Evolutionary conservation across 1,140 invertebrate species (phyloP).

Genomic region (Drosophila pachea): DNA sequence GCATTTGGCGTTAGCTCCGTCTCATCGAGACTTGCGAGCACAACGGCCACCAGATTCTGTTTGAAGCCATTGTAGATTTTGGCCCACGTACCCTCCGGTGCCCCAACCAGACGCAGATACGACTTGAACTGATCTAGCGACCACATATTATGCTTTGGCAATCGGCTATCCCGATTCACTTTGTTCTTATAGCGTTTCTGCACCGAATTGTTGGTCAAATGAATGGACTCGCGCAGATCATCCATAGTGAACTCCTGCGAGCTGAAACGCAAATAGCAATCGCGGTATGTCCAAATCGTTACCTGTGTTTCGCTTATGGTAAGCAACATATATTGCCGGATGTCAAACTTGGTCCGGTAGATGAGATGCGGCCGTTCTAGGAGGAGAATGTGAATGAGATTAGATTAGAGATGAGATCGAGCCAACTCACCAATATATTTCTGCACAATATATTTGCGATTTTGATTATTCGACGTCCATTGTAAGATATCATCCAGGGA

Average conservation of each 20-base stretch:
- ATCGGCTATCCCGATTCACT: slow-evolving; percentile 81
- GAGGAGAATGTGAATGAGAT: background rate
- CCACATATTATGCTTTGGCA: slow-evolving; percentile 93
- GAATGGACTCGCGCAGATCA: slow-evolving; percentile 92
- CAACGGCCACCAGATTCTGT: slow-evolving; percentile 88
- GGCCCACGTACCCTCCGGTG: slow-evolving; percentile 81
- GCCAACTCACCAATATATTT: slow-evolving; percentile 91
- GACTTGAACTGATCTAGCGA: slow-evolving; percentile 86
- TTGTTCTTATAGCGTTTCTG: slow-evolving; percentile 90
- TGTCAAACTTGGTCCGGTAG: slow-evolving; percentile 94
- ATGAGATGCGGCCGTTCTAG: slow-evolving; percentile 90
- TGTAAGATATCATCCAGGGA: slow-evolving; percentile 84
- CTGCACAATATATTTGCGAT: slow-evolving; percentile 90
- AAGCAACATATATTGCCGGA: slow-evolving; percentile 93
- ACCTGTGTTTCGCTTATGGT: slow-evolving; percentile 88
- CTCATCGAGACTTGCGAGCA: slow-evolving; percentile 88
- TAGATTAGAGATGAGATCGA: background rate
- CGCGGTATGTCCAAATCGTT: slow-evolving; percentile 93
- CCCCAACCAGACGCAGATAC: slow-evolving; percentile 81
- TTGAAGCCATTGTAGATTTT: slow-evolving; percentile 92
- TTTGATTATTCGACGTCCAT: slow-evolving; percentile 81
- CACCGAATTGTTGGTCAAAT: slow-evolving; percentile 95
- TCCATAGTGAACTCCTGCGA: slow-evolving; percentile 91
- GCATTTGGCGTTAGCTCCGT: slow-evolving; percentile 87
- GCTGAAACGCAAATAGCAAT: slow-evolving; percentile 93